Percentiles rank a stretch among this genome's conserved stretches.
phyloP scores from a whole-genome alignment of 2,888 invertebrate species.

The Aelia acuminata region DNA sequence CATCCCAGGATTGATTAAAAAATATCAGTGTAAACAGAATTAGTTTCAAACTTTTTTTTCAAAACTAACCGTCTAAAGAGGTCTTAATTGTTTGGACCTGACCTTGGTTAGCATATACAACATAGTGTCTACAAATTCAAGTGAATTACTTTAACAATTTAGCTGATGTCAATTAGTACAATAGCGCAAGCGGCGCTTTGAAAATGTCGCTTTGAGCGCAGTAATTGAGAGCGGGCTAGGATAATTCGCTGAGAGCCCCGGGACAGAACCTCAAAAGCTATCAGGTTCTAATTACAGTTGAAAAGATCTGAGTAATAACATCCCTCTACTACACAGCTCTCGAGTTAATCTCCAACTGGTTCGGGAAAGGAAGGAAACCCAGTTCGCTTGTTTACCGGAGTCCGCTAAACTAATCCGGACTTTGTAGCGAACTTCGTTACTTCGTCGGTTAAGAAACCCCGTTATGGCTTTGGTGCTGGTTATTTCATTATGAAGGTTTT shows the following conservation, averaged over 20 bases:
- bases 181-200: not conserved
- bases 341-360: not conserved
- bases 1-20: too few relatives aligned
- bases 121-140: not conserved
- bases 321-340: not conserved
- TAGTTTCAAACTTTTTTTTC: too few relatives aligned
- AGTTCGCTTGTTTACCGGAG: not conserved
- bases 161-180: not conserved
- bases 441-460: not conserved
- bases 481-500: not conserved
- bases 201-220: not conserved
- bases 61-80: too few relatives aligned
- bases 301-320: not conserved
- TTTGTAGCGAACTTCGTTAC: not conserved
- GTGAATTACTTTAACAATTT: not conserved
- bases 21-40: too few relatives aligned
- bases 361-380: not conserved
- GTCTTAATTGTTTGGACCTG: too few relatives aligned
- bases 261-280: not conserved
- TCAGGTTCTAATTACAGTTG: constrained; percentile 16
- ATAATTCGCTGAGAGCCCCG: not conserved
- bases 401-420: not conserved
- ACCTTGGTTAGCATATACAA: too few relatives aligned
- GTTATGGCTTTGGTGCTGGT: not conserved
- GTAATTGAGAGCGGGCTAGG: not conserved